Percentiles rank a stretch among this genome's conserved stretches.
phyloP scores from a whole-genome alignment of 1,140 invertebrate genomes.

The Diprion similis region DNA sequence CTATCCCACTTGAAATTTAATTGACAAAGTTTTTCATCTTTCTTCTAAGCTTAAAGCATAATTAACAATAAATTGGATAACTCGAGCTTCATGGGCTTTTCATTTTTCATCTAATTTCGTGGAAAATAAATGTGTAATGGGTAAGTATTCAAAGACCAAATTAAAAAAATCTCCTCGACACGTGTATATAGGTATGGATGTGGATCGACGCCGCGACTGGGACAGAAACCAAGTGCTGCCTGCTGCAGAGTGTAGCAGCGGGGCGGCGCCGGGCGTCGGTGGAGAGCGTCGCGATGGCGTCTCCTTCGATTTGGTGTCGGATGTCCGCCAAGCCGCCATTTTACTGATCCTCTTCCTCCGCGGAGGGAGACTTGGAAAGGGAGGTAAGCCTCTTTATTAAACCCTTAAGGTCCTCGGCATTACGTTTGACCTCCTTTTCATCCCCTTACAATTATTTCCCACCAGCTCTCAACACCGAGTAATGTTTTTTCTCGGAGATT shows the following conservation, averaged over 20 bases:
- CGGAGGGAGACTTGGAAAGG: not conserved
- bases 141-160: not conserved
- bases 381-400: conserved; percentile 42
- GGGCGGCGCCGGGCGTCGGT: conserved; percentile 47
- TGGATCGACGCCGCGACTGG: not conserved
- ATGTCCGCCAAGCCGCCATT: conserved; percentile 58
- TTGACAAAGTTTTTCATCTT: too few species aligned
- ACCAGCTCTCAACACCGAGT: not conserved
- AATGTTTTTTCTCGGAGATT: not conserved
- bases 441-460: not conserved
- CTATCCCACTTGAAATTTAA: too few species aligned
- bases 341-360: conserved; percentile 35
- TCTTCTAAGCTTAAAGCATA: too few species aligned
- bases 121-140: conserved; percentile 12
- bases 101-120: not conserved
- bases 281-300: conserved; percentile 56
- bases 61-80: too few species aligned
- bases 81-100: too few species aligned
- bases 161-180: not conserved
- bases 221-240: conserved; percentile 31
- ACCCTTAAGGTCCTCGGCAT: conserved; percentile 25
- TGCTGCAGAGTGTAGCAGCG: conserved; percentile 41
- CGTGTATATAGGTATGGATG: not conserved
- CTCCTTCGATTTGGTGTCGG: conserved; percentile 62
- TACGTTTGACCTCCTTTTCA: not conserved